Evolutionary conservation across 2,888 invertebrate species (phyloP), one percentile per base, ranked within the genome.

Genomic region (Drosophila mulleri): DNA sequence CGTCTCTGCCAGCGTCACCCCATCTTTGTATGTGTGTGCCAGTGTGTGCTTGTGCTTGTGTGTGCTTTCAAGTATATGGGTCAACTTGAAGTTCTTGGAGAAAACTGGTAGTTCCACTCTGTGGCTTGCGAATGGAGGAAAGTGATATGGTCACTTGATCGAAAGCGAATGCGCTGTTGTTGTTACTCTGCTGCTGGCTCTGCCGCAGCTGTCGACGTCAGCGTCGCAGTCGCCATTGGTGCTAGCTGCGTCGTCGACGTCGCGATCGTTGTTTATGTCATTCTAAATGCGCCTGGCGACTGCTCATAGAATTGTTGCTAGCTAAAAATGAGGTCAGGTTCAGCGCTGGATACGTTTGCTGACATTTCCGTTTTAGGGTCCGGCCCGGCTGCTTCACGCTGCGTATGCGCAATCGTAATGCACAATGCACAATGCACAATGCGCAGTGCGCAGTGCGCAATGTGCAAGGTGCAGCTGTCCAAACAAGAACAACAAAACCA

Each of bases 61-160:
- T 57, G 37, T 62, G 62, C 48, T 42, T 32, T 64, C 39, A 45
- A 54, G 60, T 80, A 87, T 82, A 86, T 86, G 82, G 86, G 86
- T 86, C 86, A 89, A 74, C 58, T 80, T 70, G 67, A 72, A 71
- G 89, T 84, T 84, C 88, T 89, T 84, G 73, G 84, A 88, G 87
- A 88, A 88, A 87, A 84, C 85, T 86, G 89, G 89, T 79, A 76
- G 73, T 78, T 58, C 89, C 75, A 70, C 82, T 84, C 70, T 78
- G 50, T 39, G 61, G 57, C 67, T 57, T 45, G 61, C 57, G 66
- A 70, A 72, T 67, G 69, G 85, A 78, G 75, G 90, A 89, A 89
- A 89, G 89, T 89, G 87, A 90, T 90, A 78, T 89, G 78, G 76
- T 72, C 77, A 81, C 81, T 86, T 84, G 77, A 86, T 89, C 89